Base-by-base conservation (phyloP, 1,140 invertebrate genomes). In the Aplysia californica region DNA sequence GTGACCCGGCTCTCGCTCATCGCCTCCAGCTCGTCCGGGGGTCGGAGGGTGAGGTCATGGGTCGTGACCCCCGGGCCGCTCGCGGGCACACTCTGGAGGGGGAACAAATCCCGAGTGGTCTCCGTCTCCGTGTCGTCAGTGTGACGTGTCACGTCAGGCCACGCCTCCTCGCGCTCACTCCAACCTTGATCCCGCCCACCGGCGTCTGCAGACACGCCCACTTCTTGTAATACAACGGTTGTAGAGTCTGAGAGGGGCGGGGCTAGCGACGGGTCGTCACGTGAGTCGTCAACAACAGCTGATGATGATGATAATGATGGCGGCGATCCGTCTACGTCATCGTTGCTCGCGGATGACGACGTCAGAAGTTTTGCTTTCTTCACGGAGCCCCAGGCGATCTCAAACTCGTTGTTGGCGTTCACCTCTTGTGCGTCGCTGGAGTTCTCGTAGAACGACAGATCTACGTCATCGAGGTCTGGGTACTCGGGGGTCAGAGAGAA, bases 341-440 rank as follows among this genome's bases (percentile, higher is more conserved):
- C 10, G 64, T 36, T 15, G 10, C 35, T 36, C 21, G 10, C 21
- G 35, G 21, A 31, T 10, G 21, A 21, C 3, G 64, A 31, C 10
- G 20, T 10, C 23, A 66, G 23, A 26, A 66, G 23, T 31, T 26
- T 26, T 0, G 65, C 68, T 21, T 61, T 20, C 58, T 61, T 50
- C 67, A 73, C 73, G 50, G 61, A 50, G 5, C 78, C 58, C 78
- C 74, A 76, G 2, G 73, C 10, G 15, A 79, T 68, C 26, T 79
- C 73, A 55, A 79, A 79, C 59, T 79, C 78, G 0, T 68, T 76
- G 69, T 76, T 73, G 36, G 78, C 78, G 23, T 76, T 67, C 23
- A 79, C 67, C 33, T 75, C 78, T 15, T 58, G 55, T 55, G 55
- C 66, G 61, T 79, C 78, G 50, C 78, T 79, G 26, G 20, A 23